A percentile compares a stretch with the other conserved stretches of the same genome.
Evolutionary conservation across 1,140 invertebrate species (phyloP).

Genomic region (Cydia splendana): DNA sequence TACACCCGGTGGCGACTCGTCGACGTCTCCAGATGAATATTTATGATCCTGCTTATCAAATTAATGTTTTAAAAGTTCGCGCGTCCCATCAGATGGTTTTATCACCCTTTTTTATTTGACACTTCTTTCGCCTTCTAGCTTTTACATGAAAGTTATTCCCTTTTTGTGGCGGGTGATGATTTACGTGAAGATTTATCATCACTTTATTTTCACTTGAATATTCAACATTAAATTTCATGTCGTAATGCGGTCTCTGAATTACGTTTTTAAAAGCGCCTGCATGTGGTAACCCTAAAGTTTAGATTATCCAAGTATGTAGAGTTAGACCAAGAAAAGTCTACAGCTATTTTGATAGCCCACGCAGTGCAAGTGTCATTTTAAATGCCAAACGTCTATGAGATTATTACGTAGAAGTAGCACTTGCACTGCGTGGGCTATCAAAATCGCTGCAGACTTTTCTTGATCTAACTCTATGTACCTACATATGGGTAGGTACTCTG

Average conservation of each 20-base stretch:
- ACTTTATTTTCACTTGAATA: background rate
- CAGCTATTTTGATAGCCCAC: no score
- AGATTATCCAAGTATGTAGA: background rate
- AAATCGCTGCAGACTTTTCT: no score
- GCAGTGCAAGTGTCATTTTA: no score
- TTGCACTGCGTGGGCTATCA: no score
- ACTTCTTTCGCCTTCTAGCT: slow-evolving; percentile 10
- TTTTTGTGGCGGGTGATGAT: background rate
- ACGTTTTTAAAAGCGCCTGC: background rate
- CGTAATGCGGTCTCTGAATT: background rate
- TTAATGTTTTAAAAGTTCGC: slow-evolving; percentile 28
- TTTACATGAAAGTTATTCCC: background rate
- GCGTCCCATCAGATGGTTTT: slow-evolving; percentile 17
- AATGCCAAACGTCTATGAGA: no score
- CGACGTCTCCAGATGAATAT: slow-evolving; percentile 32
- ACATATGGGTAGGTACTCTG: no score
- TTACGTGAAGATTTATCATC: background rate
- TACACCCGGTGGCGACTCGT: slow-evolving; percentile 1
- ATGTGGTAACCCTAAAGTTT: background rate
- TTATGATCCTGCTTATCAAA: slow-evolving; percentile 31
- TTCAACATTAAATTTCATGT: background rate
- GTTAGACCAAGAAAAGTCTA: no score
- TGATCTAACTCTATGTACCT: no score
- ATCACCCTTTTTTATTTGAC: slow-evolving; percentile 29
- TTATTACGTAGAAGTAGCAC: no score